phyloP scores from a whole-genome alignment of 2,797 vertebrate species.

The Centropyge bicolor region DNA sequence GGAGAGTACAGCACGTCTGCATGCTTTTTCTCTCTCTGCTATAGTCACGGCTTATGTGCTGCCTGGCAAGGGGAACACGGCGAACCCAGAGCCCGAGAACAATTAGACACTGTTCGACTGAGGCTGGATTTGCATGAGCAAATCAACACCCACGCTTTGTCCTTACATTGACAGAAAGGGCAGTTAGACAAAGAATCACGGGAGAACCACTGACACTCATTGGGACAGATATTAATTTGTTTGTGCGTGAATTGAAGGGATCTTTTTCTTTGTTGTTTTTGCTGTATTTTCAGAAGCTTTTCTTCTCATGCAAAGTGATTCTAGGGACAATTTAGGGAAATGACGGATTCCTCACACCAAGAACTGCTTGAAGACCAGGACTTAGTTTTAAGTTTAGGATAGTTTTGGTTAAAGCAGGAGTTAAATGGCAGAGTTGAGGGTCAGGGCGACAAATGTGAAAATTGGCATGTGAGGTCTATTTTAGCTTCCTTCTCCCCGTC shows the following conservation, averaged over 20 bases:
- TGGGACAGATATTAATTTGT: slow-evolving; percentile 16
- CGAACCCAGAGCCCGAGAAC: slow-evolving; percentile 68
- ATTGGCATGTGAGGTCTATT: background rate
- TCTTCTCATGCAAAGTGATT: slow-evolving; percentile 8
- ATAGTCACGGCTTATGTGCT: slow-evolving; percentile 37
- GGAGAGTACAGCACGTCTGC: slow-evolving; percentile 63
- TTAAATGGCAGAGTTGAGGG: background rate
- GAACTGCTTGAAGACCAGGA: background rate
- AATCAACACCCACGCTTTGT: slow-evolving; percentile 29
- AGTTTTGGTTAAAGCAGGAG: background rate
- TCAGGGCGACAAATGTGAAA: background rate
- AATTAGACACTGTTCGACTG: slow-evolving; percentile 75
- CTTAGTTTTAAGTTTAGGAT: background rate
- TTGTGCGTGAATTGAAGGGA: slow-evolving; percentile 9
- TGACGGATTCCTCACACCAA: background rate
- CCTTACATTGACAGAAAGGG: slow-evolving; percentile 38
- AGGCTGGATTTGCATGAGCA: slow-evolving; percentile 79
- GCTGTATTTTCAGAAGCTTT: slow-evolving; percentile 3
- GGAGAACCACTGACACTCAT: background rate
- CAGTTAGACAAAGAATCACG: slow-evolving; percentile 42
- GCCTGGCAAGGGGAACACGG: slow-evolving; percentile 63
- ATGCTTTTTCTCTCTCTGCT: slow-evolving; percentile 41
- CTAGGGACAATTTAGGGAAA: slow-evolving; percentile 35
- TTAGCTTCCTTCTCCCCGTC: background rate
- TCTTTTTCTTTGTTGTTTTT: slow-evolving; percentile 7